Conservation (phyloP, 1,140 invertebrate species). For the Drosophila kepulauana region DNA sequence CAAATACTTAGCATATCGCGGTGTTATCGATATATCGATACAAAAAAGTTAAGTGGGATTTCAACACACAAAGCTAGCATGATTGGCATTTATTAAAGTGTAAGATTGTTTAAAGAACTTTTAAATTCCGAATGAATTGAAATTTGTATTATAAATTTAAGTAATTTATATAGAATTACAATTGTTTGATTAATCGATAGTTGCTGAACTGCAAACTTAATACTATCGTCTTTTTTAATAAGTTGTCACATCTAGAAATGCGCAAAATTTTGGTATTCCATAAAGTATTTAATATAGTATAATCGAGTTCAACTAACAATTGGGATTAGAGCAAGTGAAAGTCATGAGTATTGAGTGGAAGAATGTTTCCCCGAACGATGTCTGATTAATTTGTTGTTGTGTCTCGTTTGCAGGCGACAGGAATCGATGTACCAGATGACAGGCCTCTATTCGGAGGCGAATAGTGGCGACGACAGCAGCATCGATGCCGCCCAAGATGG, state of each 20-base stretch:
- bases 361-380: background rate
- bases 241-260: no score
- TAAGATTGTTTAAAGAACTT: no score
- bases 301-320: background rate
- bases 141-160: no score
- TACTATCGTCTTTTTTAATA: no score
- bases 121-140: no score
- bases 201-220: no score
- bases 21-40: background rate
- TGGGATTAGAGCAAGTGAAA: constrained; percentile 1
- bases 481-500: constrained; percentile 80
- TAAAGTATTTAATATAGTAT: background rate
- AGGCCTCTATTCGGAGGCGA: constrained; percentile 91
- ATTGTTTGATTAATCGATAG: no score
- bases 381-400: constrained; percentile 18
- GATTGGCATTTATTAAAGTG: no score
- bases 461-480: constrained; percentile 86
- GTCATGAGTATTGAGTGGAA: constrained; percentile 36
- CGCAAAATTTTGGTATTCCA: background rate
- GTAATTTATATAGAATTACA: no score
- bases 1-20: background rate
- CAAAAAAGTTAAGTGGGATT: background rate
- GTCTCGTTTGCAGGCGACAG: constrained; percentile 87
- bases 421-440: constrained; percentile 95
- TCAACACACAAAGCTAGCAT: background rate